Conservation (phyloP, 23 tunicate species). For the Aplidium turbinatum region DNA sequence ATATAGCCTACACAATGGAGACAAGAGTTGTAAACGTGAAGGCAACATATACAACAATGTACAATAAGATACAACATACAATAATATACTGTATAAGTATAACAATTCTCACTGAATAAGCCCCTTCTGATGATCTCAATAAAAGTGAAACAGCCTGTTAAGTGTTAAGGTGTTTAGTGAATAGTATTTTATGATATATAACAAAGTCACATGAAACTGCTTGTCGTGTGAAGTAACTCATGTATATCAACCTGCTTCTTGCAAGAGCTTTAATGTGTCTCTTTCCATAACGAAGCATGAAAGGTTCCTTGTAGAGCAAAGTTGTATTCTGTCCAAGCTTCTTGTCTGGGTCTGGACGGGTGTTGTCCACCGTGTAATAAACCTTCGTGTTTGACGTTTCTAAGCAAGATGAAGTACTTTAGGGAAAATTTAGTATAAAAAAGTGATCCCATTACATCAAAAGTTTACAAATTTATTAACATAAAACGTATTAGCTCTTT, state of each 20-base stretch:
- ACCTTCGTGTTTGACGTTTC: constrained; percentile 74
- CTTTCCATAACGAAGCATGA: constrained; percentile 91
- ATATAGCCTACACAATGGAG: too few species aligned
- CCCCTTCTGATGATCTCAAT: too few species aligned
- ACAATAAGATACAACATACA: not conserved
- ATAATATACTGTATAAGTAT: too few species aligned
- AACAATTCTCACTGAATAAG: too few species aligned
- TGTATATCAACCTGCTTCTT: constrained; percentile 61
- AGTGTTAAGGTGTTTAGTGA: too few species aligned
- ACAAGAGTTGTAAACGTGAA: too few species aligned
- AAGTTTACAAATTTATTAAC: too few species aligned
- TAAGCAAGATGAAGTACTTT: constrained; percentile 11
- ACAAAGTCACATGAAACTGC: not conserved
- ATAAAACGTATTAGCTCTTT: too few species aligned
- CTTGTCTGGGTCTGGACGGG: constrained; percentile 79
- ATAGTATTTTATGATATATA: too few species aligned
- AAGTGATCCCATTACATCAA: too few species aligned
- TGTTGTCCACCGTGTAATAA: constrained; percentile 92
- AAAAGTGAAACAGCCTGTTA: too few species aligned
- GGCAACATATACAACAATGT: not conserved
- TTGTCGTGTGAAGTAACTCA: not conserved
- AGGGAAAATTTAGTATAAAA: too few species aligned
- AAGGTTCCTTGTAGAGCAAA: constrained; percentile 79
- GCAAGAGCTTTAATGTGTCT: constrained; percentile 88
- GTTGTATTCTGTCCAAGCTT: constrained; percentile 93